Evolutionary conservation across 1,140 invertebrate species (phyloP), one percentile per base, ranked within the genome.

Genomic region (Orchesella cincta): DNA sequence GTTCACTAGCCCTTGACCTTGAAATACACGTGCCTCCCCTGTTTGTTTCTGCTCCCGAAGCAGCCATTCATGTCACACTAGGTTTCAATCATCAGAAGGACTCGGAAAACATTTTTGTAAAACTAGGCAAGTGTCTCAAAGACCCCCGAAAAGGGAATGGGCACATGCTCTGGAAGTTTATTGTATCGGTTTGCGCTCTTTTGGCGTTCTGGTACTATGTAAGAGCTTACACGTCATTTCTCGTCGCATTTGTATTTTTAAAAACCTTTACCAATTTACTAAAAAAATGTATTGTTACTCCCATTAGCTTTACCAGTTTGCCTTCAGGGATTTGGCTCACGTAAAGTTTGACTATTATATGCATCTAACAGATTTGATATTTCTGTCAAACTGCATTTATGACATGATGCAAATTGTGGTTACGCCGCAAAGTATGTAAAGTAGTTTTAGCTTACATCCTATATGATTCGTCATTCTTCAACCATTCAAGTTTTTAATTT

Each of bases 371-470:
- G 81, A 82, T 62, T 1, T 78, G 1, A 23, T 81, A 3, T 81
- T 81, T 74, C 46, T 70, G 0, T 14, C 77, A 20, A 73, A 81
- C 46, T 78, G 33, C 31, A 0, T 73, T 20, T 39, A 78, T 2
- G 78, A 80, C 33, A 75, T 77, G 57, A 31, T 74, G 1, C 76
- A 80, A 39, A 35, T 76, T 14, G 79, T 82, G 12, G 77, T 82
- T 0, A 80, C 78, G 3, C 77, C 79, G 2, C 79, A 80, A 74
- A 76, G 79, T 80, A 73, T 46, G 52, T 73, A 14, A 33, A 34
- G 64, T 54, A 54, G 29, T 20, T 46, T 33, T 29, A 14, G 26
- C 18, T 3, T 28, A 51, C 3, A 36, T 46, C 28, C n/a, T 51
- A n/a, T n/a, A 23, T 31, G 12, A 29, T 26, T 34, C 64, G 73